Evolutionary conservation across 2,797 vertebrate species (phyloP), one percentile per base, ranked within the genome.

Genomic region (Neoniphon sammara): DNA sequence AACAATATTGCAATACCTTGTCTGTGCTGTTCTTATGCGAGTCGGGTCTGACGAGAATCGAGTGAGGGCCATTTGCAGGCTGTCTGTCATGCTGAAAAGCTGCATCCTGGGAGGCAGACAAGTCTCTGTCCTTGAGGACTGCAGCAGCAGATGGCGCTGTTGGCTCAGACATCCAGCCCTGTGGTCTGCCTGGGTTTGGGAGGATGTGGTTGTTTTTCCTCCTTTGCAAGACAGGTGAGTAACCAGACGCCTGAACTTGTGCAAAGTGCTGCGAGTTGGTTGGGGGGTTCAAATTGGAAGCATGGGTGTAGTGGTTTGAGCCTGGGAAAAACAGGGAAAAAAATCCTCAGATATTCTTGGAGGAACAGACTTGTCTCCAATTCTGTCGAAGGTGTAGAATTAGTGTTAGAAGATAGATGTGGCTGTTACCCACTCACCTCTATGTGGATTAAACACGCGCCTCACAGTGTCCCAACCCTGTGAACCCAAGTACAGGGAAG

Each of bases 21-120:
- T 98, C 97, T 0, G 70, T 80, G 54, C 82, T 93, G 85, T 91
- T 94, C 88, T 94, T 97, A 75, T 95, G 89, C 31, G 93, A 90
- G 56, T 98, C 96, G n/a, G 96, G 97, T 82, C 95, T 96, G 82
- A 99, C 94, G 55, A 99, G 93, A 91, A 99, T 99, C 8, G 97
- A 99, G 0, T 96, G 97, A 0, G 96, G 97, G 17, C 94, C 92
- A 0, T 88, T 91, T 0, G 89, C 64, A 0, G 88, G 91, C 0
- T 92, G 95, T 81, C 93, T 95, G 3, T 91, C 85, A 0, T 73
- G 73, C 34, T 85, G 81, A 42, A 70, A 85, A 0, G 85, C 66
- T 47, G 89, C 75, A 49, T 97, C 95, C 1, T 91, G 93, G 69
- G 86, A 93, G 30, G 65, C n/a, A 14, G 80, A 3, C 20, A 79